phyloP scores from a whole-genome alignment of 2,113 vertebrate genomes.

The Aspiorhynchus laticeps region DNA sequence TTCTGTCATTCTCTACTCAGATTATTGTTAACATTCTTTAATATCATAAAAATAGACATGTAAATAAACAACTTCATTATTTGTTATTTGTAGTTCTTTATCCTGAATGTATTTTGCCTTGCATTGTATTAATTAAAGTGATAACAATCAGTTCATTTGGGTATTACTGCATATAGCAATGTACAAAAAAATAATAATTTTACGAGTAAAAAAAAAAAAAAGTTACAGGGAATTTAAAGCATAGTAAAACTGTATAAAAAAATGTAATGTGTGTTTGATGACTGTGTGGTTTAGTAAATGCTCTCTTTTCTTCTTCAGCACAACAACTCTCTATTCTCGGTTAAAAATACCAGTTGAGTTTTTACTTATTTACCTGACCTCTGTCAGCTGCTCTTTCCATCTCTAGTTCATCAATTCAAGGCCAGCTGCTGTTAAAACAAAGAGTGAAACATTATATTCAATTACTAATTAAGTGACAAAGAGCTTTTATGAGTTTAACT shows the following conservation, averaged over 20 bases:
- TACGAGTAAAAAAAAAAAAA: no score
- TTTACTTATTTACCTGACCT: not conserved
- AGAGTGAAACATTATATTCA: not conserved
- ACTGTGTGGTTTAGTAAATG: not conserved
- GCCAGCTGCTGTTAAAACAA: not conserved
- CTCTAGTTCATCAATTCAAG: not conserved
- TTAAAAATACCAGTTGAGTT: not conserved
- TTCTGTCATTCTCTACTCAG: not conserved
- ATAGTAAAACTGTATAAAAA: not conserved
- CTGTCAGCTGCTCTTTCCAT: not conserved
- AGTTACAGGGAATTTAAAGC: not conserved
- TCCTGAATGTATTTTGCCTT: not conserved
- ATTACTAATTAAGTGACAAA: not conserved
- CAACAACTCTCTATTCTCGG: not conserved
- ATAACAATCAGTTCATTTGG: not conserved
- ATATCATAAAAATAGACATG: not conserved
- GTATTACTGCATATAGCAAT: not conserved
- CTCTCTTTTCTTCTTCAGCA: not conserved
- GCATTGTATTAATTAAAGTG: not conserved
- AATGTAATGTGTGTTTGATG: not conserved
- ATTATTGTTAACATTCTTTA: not conserved
- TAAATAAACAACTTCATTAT: not conserved
- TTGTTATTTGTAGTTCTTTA: not conserved
- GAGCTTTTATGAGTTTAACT: no score
- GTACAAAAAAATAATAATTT: no score